Base-by-base conservation (phyloP, 1,140 invertebrate genomes). In the Protaetia brevitarsis region DNA sequence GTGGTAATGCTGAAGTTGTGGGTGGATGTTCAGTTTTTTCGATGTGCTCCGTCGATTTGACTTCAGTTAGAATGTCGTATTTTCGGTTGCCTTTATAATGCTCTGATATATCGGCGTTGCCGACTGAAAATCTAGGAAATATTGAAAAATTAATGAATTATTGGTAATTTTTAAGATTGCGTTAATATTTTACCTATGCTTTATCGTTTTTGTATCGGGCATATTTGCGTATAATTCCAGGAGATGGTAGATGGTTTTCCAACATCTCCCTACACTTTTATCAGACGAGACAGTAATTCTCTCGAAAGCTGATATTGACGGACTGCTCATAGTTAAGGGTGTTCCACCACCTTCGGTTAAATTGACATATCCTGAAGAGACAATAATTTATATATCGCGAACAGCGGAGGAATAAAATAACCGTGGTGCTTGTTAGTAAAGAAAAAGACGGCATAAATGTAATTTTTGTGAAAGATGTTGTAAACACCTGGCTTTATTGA, bases 191-290 rank as follows among this genome's bases (percentile, higher is more conserved):
- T 21, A 51, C 41, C 41, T 51, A 56, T 79, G 76, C 37, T 76
- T 85, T 10, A 97, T 90, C 0, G 94, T 97, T 79, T 97, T 96
- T 0, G 93, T 93, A 75, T 97, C 95, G 0, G 95, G 94, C 86
- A 94, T 92, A 13, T 92, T 95, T 2, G 94, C 93, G 76, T 98
- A 97, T 19, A 97, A 79, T 74, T 97, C 94, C 30, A 98, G 79
- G 13, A 98, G 82, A 78, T 95, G 89, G 76, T 95, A 97, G 68
- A 98, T 89, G 4, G 93, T 97, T 76, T 92, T 90, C 95, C 95
- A 98, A 75, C 95, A 98, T 69, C 89, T 87, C 29, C 78, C 81
- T 61, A 81, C 80, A 65, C 78, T 79, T 68, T 82, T 83, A 59
- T 84, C 82, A 2, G 80, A 78, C 1, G 81, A 72, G 2, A 81